phyloP scores from a whole-genome alignment of 1,140 invertebrate species.

The Lepidurus apus region DNA sequence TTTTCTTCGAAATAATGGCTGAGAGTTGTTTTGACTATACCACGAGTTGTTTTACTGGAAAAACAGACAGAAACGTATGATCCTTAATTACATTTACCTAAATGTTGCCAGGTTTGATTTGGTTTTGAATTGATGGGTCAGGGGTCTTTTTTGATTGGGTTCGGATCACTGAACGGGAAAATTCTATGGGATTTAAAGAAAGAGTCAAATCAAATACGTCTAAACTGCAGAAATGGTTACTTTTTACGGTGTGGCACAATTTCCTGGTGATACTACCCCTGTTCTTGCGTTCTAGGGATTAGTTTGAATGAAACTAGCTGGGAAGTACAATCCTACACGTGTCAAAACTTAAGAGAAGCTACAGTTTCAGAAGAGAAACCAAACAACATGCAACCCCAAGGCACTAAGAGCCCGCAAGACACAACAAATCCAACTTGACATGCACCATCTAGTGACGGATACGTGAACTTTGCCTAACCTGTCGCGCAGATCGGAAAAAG shows the following conservation, averaged over 20 bases:
- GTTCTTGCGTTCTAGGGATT: too few relatives aligned
- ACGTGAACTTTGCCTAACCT: background rate
- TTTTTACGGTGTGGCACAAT: too few relatives aligned
- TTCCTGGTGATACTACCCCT: too few relatives aligned
- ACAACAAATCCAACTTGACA: background rate
- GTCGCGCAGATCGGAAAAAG: background rate
- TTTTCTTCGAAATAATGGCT: background rate
- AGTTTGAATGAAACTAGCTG: background rate
- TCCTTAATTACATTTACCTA: background rate
- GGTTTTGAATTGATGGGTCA: too few relatives aligned
- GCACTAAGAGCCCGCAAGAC: background rate
- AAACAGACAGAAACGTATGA: background rate
- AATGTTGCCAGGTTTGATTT: too few relatives aligned
- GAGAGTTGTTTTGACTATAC: background rate
- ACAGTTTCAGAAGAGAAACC: background rate
- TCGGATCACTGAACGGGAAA: too few relatives aligned
- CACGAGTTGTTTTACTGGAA: background rate
- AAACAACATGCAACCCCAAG: background rate
- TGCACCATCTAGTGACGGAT: background rate
- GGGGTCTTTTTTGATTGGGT: too few relatives aligned
- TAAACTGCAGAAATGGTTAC: too few relatives aligned
- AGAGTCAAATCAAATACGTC: too few relatives aligned
- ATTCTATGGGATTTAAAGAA: too few relatives aligned
- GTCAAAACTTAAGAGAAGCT: background rate
- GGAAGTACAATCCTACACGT: background rate